Conservation (phyloP, 2,888 invertebrate genomes). For the Eulithis prunata region DNA sequence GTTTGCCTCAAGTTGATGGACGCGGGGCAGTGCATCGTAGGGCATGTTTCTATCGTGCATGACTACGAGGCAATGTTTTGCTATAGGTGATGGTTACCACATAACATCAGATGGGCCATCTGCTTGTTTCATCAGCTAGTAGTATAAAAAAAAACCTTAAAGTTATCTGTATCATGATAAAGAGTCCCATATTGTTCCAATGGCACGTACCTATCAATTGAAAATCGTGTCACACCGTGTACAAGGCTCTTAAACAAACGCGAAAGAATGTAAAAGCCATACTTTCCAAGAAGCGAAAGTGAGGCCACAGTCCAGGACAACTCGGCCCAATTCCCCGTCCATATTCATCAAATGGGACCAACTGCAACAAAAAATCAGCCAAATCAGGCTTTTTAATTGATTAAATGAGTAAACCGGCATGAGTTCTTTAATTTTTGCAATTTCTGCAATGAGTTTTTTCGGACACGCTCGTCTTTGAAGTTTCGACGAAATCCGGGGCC, state of each 20-base stretch:
- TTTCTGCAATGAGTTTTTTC: slow-evolving; percentile 37
- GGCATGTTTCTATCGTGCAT: too few relatives aligned
- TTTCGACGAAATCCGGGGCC: slow-evolving; percentile 6
- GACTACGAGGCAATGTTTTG: too few relatives aligned
- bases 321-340: slow-evolving; percentile 49
- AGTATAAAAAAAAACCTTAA: too few relatives aligned
- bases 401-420: slow-evolving; percentile 41
- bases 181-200: too few relatives aligned
- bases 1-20: too few relatives aligned
- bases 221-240: neutral
- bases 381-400: slow-evolving; percentile 42
- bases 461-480: slow-evolving; percentile 27
- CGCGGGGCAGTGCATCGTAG: too few relatives aligned
- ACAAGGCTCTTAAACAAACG: slow-evolving; percentile 11
- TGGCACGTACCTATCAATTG: neutral
- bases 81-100: too few relatives aligned
- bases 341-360: slow-evolving; percentile 29
- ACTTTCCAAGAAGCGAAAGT: slow-evolving; percentile 47
- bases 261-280: slow-evolving; percentile 37
- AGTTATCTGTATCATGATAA: too few relatives aligned
- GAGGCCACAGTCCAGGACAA: slow-evolving; percentile 19
- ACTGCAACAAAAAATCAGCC: slow-evolving; percentile 35
- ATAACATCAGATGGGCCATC: too few relatives aligned
- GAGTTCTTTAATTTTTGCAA: slow-evolving; percentile 29
- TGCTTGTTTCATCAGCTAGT: too few relatives aligned